These are phyloP conservation scores for Anguilla obscura DNA, from an alignment of 2,797 vertebrate genomes.

Conservation along the genomic window DNA sequence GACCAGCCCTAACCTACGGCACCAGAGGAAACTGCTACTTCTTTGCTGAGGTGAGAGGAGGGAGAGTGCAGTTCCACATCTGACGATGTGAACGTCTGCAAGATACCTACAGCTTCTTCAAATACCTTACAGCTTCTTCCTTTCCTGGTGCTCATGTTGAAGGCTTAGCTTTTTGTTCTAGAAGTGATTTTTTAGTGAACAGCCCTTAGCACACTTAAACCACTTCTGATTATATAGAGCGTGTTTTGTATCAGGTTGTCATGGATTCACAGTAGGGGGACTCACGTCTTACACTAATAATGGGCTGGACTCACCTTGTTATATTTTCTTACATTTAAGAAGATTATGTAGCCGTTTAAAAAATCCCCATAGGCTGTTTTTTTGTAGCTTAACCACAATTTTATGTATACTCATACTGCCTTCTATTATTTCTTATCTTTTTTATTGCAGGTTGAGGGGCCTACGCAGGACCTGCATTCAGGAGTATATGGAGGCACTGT, in stretches of 20 bases:
- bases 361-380: not conserved
- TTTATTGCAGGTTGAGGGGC: constrained; percentile 77
- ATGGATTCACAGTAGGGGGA: not conserved
- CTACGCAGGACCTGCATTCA: constrained; percentile 86
- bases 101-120: not conserved
- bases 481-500: constrained; percentile 87
- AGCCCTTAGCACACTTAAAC: not conserved
- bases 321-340: not conserved
- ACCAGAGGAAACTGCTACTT: constrained; percentile 89
- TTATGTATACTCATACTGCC: not conserved
- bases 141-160: not conserved
- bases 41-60: constrained; percentile 76
- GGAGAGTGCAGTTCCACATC: not conserved
- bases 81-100: not conserved
- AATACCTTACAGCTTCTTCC: not conserved
- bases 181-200: not conserved
- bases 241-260: not conserved
- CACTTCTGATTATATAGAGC: not conserved
- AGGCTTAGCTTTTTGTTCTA: not conserved
- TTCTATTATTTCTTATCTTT: constrained; percentile 13
- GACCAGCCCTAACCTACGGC: constrained; percentile 83
- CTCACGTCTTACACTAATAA: not conserved
- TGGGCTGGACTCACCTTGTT: not conserved
- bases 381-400: not conserved
- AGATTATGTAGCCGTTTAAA: not conserved